Base-by-base conservation (phyloP, 2,888 invertebrate species). In the Anthophora plumipes region DNA sequence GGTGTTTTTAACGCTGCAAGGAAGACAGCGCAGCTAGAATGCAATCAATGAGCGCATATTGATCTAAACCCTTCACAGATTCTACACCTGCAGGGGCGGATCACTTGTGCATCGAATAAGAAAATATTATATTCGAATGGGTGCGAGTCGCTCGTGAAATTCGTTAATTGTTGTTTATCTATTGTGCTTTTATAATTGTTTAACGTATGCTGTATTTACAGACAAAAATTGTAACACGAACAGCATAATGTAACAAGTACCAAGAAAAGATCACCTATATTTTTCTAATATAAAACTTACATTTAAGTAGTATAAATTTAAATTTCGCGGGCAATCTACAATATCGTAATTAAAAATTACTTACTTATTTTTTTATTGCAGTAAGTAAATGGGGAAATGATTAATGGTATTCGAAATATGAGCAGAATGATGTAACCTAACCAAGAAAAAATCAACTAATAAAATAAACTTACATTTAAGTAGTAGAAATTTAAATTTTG, bases 21-120 rank as follows among this genome's bases (percentile, higher is more conserved):
- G 82, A 75, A 78, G 79, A 84, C 69, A 85, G 83, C 84, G 83
- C 83, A 84, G 85, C 84, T 82, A 86, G 82, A 85, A 78, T 85
- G 80, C 84, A 90, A 90, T 90, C 90, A 89, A 90, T 90, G 90
- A 88, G 79, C 86, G 88, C 85, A 89, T 90, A 90, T 90, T 90
- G 90, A 90, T 90, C 90, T 89, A 87, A 89, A 88, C 89, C 89
- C 89, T 89, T 89, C 84, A 75, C 80, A 79, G 78, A 83, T 88
- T 89, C 85, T 81, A 83, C 87, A 85, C 86, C 86, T 85, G 77
- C 90, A 89, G 88, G 89, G 88, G 85, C 89, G 90, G 83, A 85
- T 82, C 78, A 75, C 78, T 59, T 41, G 25, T 57, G 61, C 71
- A 68, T 59, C 67, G 46, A 59, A n/a, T 31, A 41, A 39, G 4